Evolutionary conservation across 2,113 vertebrate species (phyloP).

Genomic region (Rutilus rutilus): DNA sequence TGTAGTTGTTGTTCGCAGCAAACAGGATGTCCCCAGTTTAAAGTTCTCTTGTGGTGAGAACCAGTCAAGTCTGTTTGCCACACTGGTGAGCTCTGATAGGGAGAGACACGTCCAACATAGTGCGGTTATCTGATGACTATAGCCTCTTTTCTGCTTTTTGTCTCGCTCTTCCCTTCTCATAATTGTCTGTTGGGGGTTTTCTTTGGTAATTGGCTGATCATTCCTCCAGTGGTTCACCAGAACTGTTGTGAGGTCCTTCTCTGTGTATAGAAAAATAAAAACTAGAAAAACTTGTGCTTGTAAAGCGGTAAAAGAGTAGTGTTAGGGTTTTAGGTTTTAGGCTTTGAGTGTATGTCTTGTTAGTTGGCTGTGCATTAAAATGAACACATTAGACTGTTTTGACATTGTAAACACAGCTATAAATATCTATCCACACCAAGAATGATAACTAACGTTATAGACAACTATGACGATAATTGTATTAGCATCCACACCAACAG

Average conservation of each 20-base stretch:
- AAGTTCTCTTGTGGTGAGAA: constrained; percentile 61
- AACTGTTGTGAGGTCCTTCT: constrained; percentile 17
- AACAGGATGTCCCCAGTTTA: constrained; percentile 74
- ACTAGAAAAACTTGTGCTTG: background rate
- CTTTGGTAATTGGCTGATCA: constrained; percentile 15
- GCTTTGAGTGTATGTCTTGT: background rate
- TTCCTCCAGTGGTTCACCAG: constrained; percentile 37
- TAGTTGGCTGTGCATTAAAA: background rate
- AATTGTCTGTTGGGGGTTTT: constrained; percentile 47
- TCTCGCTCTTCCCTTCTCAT: constrained; percentile 40
- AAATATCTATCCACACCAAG: background rate
- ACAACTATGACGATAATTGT: background rate
- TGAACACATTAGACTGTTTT: background rate
- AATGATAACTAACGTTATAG: background rate
- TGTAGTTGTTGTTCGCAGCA: constrained; percentile 67
- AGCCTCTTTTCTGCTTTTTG: constrained; percentile 46
- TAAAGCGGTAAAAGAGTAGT: background rate
- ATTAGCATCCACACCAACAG: background rate
- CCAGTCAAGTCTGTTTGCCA: constrained; percentile 60
- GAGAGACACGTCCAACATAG: constrained; percentile 71
- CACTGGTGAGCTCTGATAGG: constrained; percentile 64
- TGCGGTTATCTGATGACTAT: constrained; percentile 72
- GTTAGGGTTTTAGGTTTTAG: background rate
- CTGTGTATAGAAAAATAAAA: constrained; percentile 11
- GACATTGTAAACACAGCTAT: background rate